Evolutionary conservation across 35 echinoderm and acorn worm species (phyloP).

Genomic region (Heliocidaris tuberculata): DNA sequence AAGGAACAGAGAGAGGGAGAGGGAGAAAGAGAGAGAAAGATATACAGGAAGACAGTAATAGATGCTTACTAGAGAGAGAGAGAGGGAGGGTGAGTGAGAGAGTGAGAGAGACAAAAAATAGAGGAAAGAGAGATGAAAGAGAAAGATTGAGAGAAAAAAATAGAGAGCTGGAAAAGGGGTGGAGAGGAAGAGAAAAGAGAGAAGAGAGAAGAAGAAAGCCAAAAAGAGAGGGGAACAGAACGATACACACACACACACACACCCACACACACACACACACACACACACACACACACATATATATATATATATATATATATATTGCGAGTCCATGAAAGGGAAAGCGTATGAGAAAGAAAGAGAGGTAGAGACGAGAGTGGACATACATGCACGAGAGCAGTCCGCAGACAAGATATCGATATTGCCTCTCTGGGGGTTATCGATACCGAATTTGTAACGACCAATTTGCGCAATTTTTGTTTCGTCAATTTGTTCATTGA

Average conservation of each 20-base stretch:
- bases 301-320: too few species aligned
- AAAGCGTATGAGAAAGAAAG: not conserved
- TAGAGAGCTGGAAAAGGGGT: not conserved
- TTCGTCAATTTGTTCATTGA: constrained; percentile 34
- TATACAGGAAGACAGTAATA: not conserved
- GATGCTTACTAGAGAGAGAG: not conserved
- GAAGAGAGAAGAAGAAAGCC: not conserved
- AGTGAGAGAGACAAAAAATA: too few species aligned
- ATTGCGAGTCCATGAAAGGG: not conserved
- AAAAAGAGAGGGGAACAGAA: not conserved
- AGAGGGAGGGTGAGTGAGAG: not conserved
- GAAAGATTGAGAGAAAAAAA: not conserved
- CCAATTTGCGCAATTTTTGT: constrained; percentile 29
- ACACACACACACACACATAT: too few species aligned
- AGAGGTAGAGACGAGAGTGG: not conserved
- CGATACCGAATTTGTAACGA: constrained; percentile 44
- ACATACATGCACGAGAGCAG: not conserved
- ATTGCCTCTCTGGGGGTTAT: not conserved
- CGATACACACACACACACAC: not conserved
- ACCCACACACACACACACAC: too few species aligned
- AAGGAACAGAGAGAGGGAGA: not conserved
- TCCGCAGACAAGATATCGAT: not conserved
- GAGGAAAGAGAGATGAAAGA: not conserved
- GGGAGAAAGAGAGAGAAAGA: too few species aligned
- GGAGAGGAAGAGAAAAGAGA: not conserved